Base-by-base conservation (phyloP, 2,113 vertebrate species). In the Conger conger region DNA sequence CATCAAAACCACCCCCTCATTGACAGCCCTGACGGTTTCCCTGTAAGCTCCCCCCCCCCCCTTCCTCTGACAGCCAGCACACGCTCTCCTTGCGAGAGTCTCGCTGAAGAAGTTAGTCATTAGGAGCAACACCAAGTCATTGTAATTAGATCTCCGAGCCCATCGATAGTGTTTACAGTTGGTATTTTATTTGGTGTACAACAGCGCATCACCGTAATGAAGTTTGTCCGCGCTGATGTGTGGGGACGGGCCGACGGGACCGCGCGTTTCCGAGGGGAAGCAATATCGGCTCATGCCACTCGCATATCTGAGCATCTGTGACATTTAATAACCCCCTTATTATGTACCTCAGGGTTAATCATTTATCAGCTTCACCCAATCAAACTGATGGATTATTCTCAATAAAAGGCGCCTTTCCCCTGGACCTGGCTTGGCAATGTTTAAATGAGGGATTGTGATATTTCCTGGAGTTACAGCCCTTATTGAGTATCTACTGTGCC, bases 1-100 rank as follows among this genome's bases (percentile, higher is more conserved):
- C 93, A 94, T 94, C 93, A 93, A 92, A 89, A 90, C 93, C 92
- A 93, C 93, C 93, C 93, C 90, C 92, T 91, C 91, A 90, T 92
- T 90, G 93, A 92, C 92, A 93, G 90, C 90, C 89, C 92, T 93
- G 94, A 94, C 89, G 88, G 91, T 93, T 93, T 92, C 89, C 93
- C 91, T 89, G 89, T 91, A 91, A 90, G 92, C 88, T 89, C 68
- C 80, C 86, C 83, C 87, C 87, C 87, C 84, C 88, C 88, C 20
- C 87, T 81, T 27, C 87, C 83, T 86, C 88, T 27, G 38, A 80
- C 30, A 38, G 76, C 81, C 17, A 8, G 27, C 78, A 42, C 30
- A 11, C 40, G 33, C 37, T 13, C 68, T 20, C 20, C n/a, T 18
- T 45, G 20, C 35, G 16, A 11, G 18, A 89, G 91, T 92, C 92